Evolutionary conservation across 2,797 vertebrate genomes (phyloP), one percentile per base, ranked within the genome.

Genomic region (Trichosurus vulpecula): DNA sequence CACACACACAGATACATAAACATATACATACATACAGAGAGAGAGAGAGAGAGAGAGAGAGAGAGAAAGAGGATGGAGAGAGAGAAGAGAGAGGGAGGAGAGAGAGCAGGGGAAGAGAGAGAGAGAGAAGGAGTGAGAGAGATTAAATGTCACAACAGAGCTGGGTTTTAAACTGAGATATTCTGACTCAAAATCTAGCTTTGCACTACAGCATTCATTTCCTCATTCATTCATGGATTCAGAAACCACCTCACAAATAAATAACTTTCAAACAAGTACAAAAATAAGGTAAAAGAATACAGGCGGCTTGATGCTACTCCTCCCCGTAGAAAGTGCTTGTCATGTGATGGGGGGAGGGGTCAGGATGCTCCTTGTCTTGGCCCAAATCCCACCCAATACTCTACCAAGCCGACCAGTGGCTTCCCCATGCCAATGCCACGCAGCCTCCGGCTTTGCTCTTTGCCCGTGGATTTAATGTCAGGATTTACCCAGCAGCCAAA

Each of bases 401-500:
- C 6, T 10, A 47, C 41, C 74, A 51, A 9, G 25, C 41, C 74
- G 47, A 51, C 41, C 41, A 12, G 74, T 51, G 74, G 41, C 74
- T 47, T 87, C 41, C 74, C 41, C 0, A 10, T 27, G 10, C 74
- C 74, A 87, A 27, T 4, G 22, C 61, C 1, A 0, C 92, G 5
- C 0, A 0, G n/a, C 57, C 90, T 41, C 90, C 31, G 31, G 58
- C 30, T 19, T 94, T 29, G 61, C 31, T 6, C 90, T 94, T 89
- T 27, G 58, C 52, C 94, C n/a, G 0, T 0, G 31, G 81, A 58
- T 97, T 90, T 61, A 95, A 93, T 29, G 19, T 90, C 22, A 13
- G 91, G 90, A 47, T 92, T 90, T 30, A 94, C 11, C 95, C 52
- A 35, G 92, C 92, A 96, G 89, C 90, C 97, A 94, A 95, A 94